phyloP scores from a whole-genome alignment of 2,113 vertebrate species.

The Misgurnus anguillicaudatus region DNA sequence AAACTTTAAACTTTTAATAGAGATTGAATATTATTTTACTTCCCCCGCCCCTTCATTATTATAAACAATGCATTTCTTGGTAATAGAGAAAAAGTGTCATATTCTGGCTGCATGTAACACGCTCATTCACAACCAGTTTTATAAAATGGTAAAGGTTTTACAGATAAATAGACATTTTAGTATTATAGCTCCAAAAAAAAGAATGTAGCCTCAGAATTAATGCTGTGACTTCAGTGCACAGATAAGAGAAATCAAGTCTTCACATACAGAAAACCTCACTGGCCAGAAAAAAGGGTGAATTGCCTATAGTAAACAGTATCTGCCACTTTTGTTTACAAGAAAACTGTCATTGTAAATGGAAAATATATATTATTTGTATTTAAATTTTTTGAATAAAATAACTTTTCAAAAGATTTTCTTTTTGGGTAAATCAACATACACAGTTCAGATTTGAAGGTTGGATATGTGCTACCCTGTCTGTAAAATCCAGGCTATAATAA shows the following conservation, averaged over 20 bases:
- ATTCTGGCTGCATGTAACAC: slow-evolving; percentile 48
- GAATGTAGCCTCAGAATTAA: slow-evolving; percentile 73
- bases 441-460: background rate
- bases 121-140: slow-evolving; percentile 26
- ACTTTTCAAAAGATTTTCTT: slow-evolving; percentile 70
- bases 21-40: slow-evolving; percentile 21
- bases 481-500: background rate
- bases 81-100: slow-evolving; percentile 47
- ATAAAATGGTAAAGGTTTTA: slow-evolving; percentile 50
- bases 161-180: slow-evolving; percentile 53
- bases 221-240: slow-evolving; percentile 47
- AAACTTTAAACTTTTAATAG: slow-evolving; percentile 30
- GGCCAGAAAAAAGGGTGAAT: slow-evolving; percentile 53
- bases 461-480: background rate
- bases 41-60: background rate
- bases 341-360: slow-evolving; percentile 87
- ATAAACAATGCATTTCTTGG: slow-evolving; percentile 36
- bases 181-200: slow-evolving; percentile 65
- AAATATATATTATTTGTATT: slow-evolving; percentile 89
- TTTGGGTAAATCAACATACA: background rate
- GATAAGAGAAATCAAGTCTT: slow-evolving; percentile 60
- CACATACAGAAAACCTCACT: slow-evolving; percentile 16
- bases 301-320: slow-evolving; percentile 71
- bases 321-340: slow-evolving; percentile 86
- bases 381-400: slow-evolving; percentile 91